Conservation (phyloP, 2,888 invertebrate species). For the Drosophila neonasuta region DNA sequence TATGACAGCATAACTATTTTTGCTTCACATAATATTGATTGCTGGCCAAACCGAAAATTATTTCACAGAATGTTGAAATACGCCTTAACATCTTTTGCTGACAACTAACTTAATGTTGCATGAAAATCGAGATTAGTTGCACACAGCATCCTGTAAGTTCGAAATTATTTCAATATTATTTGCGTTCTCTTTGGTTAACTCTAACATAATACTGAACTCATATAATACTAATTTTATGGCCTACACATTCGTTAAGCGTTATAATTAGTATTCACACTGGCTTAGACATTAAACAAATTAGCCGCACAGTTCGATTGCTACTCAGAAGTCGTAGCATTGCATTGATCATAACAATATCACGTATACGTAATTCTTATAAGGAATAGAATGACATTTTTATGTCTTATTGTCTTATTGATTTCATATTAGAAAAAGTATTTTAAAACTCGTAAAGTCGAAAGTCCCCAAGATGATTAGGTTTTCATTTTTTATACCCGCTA, state of each 20-base stretch:
- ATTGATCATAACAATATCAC: neutral
- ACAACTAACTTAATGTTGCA: too few relatives aligned
- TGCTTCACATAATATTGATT: conserved; percentile 58
- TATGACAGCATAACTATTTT: conserved; percentile 56
- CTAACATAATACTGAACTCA: too few relatives aligned
- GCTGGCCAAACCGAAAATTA: neutral
- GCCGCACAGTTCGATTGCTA: neutral
- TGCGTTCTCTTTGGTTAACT: too few relatives aligned
- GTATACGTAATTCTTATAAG: neutral
- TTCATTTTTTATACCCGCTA: too few relatives aligned
- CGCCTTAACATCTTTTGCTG: neutral
- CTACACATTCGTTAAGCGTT: too few relatives aligned
- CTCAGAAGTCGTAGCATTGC: neutral
- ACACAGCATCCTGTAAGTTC: too few relatives aligned
- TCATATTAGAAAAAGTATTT: neutral
- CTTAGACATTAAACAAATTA: neutral
- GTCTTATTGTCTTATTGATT: neutral
- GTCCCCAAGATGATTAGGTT: too few relatives aligned
- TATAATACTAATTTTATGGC: too few relatives aligned
- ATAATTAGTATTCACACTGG: neutral
- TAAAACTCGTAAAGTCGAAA: too few relatives aligned
- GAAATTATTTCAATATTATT: too few relatives aligned
- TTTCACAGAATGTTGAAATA: neutral
- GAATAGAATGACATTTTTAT: neutral
- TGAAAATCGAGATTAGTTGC: too few relatives aligned